These are phyloP conservation scores for Limulus polyphemus DNA, from an alignment of 2,888 invertebrate species.

Conservation along the genomic window DNA sequence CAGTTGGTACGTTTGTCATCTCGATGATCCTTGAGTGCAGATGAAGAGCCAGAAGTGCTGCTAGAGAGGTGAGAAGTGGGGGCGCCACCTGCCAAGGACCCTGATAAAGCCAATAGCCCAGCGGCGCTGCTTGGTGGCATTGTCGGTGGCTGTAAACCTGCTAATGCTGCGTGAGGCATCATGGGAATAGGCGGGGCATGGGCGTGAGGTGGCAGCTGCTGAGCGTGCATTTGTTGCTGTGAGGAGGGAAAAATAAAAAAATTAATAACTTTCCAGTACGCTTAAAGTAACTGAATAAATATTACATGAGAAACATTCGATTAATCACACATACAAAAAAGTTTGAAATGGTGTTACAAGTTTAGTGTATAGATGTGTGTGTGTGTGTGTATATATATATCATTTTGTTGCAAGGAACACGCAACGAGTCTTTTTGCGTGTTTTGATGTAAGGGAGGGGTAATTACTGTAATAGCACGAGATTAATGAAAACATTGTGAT, in stretches of 20 bases:
- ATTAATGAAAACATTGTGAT: no score
- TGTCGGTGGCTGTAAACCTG: background rate
- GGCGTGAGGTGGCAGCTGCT: slow-evolving; percentile 1
- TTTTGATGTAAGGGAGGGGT: no score
- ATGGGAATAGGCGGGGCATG: slow-evolving; percentile 1
- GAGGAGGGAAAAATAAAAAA: background rate
- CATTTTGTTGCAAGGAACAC: no score
- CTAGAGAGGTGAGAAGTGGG: background rate
- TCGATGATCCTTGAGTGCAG: slow-evolving; percentile 25
- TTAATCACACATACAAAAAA: no score
- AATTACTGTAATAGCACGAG: no score
- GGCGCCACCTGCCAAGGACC: background rate
- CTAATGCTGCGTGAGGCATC: slow-evolving; percentile 2
- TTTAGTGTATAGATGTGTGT: no score
- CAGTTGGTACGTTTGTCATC: slow-evolving; percentile 23
- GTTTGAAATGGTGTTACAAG: no score
- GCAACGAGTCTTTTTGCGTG: no score
- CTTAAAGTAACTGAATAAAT: no score
- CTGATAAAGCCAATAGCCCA: background rate
- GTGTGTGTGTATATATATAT: no score
- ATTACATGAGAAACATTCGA: no score
- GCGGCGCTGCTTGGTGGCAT: background rate
- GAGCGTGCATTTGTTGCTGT: slow-evolving; percentile 3
- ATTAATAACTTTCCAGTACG: no score
- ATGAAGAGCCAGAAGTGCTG: slow-evolving; percentile 4